Conservation (phyloP, 2,113 vertebrate genomes). For the Oryzias javanicus region DNA sequence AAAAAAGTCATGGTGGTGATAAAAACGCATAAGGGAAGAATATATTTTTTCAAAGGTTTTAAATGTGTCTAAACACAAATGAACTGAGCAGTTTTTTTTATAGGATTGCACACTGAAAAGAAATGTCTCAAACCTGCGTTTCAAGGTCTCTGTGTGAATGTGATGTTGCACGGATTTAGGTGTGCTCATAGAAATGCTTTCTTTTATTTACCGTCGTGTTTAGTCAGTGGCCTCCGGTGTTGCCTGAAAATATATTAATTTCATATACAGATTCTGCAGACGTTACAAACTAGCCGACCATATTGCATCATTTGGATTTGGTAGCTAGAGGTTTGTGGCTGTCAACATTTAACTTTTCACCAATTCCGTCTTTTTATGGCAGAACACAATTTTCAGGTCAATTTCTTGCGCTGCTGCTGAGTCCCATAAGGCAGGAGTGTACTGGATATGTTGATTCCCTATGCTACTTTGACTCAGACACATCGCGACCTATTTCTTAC, state of each 20-base stretch:
- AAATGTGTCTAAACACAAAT: conserved; percentile 30
- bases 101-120: conserved; percentile 26
- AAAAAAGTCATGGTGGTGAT: conserved; percentile 35
- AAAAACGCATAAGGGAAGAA: conserved; percentile 31
- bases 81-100: conserved; percentile 27
- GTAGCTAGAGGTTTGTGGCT: conserved; percentile 32
- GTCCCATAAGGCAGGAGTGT: conserved; percentile 25
- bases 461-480: conserved; percentile 40
- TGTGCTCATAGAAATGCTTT: neutral
- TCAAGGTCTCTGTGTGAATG: conserved; percentile 9
- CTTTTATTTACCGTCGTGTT: conserved; percentile 11
- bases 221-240: conserved; percentile 11
- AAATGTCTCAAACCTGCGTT: conserved; percentile 16
- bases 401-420: conserved; percentile 24
- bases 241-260: conserved; percentile 27
- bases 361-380: conserved; percentile 36
- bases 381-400: conserved; percentile 28
- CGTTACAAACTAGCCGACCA: conserved; percentile 32
- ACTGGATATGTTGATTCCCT: conserved; percentile 30
- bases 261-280: conserved; percentile 37
- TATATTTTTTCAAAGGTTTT: conserved; percentile 14
- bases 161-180: neutral
- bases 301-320: conserved; percentile 26
- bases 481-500: conserved; percentile 61
- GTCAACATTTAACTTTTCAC: conserved; percentile 51